Evolutionary conservation across 64 coral and sea anemone species (phyloP), one percentile per base, ranked within the genome.

Genomic region (Dendrophyllia cribrosa): DNA sequence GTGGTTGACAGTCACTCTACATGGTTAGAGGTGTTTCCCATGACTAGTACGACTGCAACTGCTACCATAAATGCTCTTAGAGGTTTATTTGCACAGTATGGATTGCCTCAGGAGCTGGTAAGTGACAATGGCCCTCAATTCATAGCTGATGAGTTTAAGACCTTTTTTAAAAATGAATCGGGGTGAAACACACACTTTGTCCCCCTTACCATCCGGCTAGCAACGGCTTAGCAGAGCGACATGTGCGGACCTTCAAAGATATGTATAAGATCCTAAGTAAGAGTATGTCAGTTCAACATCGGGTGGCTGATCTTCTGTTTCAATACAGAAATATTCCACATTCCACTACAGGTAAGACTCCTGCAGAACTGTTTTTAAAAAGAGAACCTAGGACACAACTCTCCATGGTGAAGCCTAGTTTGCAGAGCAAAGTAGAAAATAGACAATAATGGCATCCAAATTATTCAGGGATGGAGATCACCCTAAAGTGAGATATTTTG

Each of bases 391-490:
- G 24, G 46, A 84, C 59, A 84, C 19, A 63, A 22, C 80, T 84
- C 3, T 84, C 60, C 58, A 3, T 84, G 58, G 59, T 84, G 15
- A 84, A 84, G 45, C 60, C 80, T 10, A 84, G 59, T 66, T 84
- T 84, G 21, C 25, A 84, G 19, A 67, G 80, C 6, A 25, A 55
- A 17, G 59, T 84, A 68, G 80, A 66, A 66, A 68, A 43, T 66
- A 91, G 51, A 43, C 78, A 91, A 48, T n/a, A n/a, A 60, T 19
- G 21, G 75, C 75, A n/a, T 89, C 88, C 19, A 89, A 79, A 67
- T 26, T 78, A 52, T 79, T 79, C 75, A 89, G 65, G 49, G 88
- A 89, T 78, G 88, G 88, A 51, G 56, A 46, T 65, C 72, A 78
- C 50, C 88, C 88, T 21, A 89, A 79, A 47, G 61, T 78, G 75